These are phyloP conservation scores for Alfaro cultratus DNA, from an alignment of 2,797 vertebrate genomes.

Conservation along the genomic window DNA sequence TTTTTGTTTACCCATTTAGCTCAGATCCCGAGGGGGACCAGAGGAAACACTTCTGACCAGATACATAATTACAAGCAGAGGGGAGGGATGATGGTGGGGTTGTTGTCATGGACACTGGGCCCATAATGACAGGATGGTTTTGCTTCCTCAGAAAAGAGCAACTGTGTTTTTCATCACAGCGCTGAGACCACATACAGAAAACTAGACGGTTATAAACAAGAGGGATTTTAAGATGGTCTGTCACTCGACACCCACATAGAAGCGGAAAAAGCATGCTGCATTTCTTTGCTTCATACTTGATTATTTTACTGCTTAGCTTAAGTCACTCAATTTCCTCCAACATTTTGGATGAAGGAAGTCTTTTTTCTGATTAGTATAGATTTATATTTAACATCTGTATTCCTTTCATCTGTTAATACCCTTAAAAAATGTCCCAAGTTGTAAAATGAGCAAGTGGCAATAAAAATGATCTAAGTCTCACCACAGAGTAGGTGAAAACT, in stretches of 20 bases:
- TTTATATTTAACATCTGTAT: not conserved
- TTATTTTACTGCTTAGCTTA: not conserved
- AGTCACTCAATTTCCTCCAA: not conserved
- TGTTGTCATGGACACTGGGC: conserved; percentile 62
- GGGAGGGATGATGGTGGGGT: conserved; percentile 54
- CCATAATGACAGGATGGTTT: conserved; percentile 66
- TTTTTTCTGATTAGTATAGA: not conserved
- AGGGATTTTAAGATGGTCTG: conserved; percentile 19
- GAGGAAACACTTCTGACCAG: conserved; percentile 71
- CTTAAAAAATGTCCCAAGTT: not conserved
- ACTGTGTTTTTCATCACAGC: conserved; percentile 41
- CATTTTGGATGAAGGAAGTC: not conserved
- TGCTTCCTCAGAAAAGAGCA: conserved; percentile 41
- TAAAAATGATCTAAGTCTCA: not conserved
- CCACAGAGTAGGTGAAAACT: not conserved
- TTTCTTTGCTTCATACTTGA: not conserved
- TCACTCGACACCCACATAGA: conserved; percentile 7
- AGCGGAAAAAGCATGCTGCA: not conserved
- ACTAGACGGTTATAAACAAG: conserved; percentile 6
- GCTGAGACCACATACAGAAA: conserved; percentile 27
- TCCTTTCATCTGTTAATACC: not conserved
- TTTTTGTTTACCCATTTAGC: conserved; percentile 53
- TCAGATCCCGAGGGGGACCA: conserved; percentile 47
- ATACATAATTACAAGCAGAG: conserved; percentile 68
- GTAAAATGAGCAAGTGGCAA: not conserved